Evolutionary conservation across 2,797 vertebrate genomes (phyloP).

Genomic region (Phrynocephalus vlangalii): DNA sequence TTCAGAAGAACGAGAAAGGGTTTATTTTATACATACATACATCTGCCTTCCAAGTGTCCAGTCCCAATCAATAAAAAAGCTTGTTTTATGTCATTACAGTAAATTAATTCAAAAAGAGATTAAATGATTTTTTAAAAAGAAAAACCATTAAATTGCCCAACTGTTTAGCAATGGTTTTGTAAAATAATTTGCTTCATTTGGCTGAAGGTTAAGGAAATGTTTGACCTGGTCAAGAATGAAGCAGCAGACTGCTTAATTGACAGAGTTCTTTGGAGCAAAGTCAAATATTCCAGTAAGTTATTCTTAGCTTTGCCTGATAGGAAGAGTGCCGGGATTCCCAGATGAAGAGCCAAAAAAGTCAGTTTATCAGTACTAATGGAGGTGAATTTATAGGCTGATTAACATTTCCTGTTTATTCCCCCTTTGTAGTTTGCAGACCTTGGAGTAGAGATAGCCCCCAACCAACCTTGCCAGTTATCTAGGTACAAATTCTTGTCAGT

Average conservation of each 20-base stretch:
- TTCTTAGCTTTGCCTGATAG: conserved; percentile 40
- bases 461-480: background rate
- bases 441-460: background rate
- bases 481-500: background rate
- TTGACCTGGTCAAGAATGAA: conserved; percentile 17
- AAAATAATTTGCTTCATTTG: conserved; percentile 17
- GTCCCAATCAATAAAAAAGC: background rate
- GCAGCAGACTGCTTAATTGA: conserved; percentile 46
- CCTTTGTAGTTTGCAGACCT: background rate
- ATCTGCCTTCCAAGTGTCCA: background rate
- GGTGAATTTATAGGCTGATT: conserved; percentile 2
- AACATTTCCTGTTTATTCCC: conserved; percentile 26
- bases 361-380: conserved; percentile 13
- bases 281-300: conserved; percentile 45
- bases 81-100: background rate
- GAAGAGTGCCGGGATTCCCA: conserved; percentile 35
- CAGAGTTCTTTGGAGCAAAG: conserved; percentile 51
- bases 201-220: conserved; percentile 50
- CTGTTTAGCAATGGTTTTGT: background rate
- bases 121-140: background rate
- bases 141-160: background rate
- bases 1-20: background rate
- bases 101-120: background rate
- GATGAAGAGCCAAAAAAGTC: background rate
- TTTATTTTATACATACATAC: background rate